Evolutionary conservation across 2,888 invertebrate genomes (phyloP).

Genomic region (Lasiommata megera): DNA sequence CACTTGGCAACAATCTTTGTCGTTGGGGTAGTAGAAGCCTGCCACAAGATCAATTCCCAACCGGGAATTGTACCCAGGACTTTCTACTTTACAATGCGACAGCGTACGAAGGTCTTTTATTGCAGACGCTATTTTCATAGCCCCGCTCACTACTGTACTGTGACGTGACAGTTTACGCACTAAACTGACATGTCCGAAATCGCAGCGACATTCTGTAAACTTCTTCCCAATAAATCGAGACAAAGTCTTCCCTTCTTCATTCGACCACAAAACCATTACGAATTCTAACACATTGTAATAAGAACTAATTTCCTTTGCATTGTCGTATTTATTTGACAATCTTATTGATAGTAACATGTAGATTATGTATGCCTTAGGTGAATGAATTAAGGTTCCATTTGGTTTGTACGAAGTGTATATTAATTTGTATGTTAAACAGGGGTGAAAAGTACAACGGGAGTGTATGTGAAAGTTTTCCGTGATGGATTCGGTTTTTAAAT

Average conservation of each 20-base stretch:
- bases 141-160: conserved; percentile 46
- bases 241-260: conserved; percentile 15
- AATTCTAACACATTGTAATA: conserved; percentile 14
- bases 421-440: conserved; percentile 27
- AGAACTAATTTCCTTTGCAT: conserved; percentile 27
- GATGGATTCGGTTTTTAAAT: conserved; percentile 65
- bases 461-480: conserved; percentile 55
- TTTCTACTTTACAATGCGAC: no score
- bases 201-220: conserved; percentile 72
- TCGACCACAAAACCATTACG: conserved; percentile 23
- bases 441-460: conserved; percentile 36
- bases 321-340: conserved; percentile 15
- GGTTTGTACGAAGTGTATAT: conserved; percentile 10
- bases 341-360: conserved; percentile 15
- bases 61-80: no score
- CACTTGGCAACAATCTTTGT: no score
- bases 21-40: no score
- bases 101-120: no score
- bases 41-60: no score
- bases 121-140: conserved; percentile 38
- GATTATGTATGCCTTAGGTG: conserved; percentile 29
- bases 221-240: conserved; percentile 52
- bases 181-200: conserved; percentile 75
- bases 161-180: conserved; percentile 63
- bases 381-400: conserved; percentile 38